phyloP scores from a whole-genome alignment of 2,888 invertebrate species.

The Ormia ochracea region DNA sequence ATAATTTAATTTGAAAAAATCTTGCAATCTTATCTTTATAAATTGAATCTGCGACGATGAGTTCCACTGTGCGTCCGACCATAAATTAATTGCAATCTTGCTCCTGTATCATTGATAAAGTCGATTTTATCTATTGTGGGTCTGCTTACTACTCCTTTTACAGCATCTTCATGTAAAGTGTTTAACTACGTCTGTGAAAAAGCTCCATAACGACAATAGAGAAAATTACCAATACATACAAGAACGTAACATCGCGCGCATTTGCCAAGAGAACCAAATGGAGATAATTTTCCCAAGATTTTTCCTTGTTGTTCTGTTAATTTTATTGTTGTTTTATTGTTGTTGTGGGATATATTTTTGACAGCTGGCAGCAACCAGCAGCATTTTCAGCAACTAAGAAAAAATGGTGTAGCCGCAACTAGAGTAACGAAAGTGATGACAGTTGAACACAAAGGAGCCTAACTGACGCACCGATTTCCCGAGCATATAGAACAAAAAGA shows the following conservation, averaged over 20 bases:
- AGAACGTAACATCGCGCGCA: slow-evolving; percentile 40
- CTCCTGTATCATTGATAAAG: too few relatives aligned
- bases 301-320: slow-evolving; percentile 29
- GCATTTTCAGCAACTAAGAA: slow-evolving; percentile 39
- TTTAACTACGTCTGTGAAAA: slow-evolving; percentile 20
- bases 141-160: not conserved
- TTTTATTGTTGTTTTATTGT: slow-evolving; percentile 19
- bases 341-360: slow-evolving; percentile 40
- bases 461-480: slow-evolving; percentile 53
- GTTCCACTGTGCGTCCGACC: too few relatives aligned
- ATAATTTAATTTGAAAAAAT: too few relatives aligned
- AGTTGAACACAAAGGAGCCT: slow-evolving; percentile 61
- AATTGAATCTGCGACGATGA: too few relatives aligned
- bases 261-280: slow-evolving; percentile 52
- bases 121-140: too few relatives aligned
- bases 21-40: too few relatives aligned
- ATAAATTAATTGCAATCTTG: too few relatives aligned
- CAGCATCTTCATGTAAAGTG: not conserved
- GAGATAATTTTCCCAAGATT: not conserved
- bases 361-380: slow-evolving; percentile 16
- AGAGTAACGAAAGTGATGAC: slow-evolving; percentile 60
- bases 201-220: slow-evolving; percentile 49
- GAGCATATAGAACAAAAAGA: slow-evolving; percentile 14
- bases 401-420: slow-evolving; percentile 59
- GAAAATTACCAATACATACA: slow-evolving; percentile 41